Evolutionary conservation across 2,797 vertebrate genomes (phyloP).

Genomic region (Thripadectes ignobilis): DNA sequence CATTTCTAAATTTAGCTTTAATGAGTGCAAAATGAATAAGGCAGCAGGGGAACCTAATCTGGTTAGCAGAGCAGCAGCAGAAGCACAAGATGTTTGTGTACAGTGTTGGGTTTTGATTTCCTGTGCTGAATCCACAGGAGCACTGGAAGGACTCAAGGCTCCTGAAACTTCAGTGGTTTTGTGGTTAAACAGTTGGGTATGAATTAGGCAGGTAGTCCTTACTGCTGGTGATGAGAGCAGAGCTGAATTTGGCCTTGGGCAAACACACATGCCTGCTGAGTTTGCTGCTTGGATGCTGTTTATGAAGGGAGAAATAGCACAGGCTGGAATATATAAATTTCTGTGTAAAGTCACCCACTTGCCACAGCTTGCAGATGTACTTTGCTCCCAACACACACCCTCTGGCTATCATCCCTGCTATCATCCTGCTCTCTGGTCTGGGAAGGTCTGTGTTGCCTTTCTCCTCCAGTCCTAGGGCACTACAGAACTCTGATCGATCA

Average conservation of each 20-base stretch:
- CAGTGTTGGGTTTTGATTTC: slow-evolving; percentile 5
- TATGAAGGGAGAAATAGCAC: neutral
- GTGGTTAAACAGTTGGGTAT: neutral
- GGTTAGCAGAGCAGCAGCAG: slow-evolving; percentile 39
- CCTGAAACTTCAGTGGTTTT: neutral
- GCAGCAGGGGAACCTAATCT: slow-evolving; percentile 40
- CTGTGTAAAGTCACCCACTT: neutral
- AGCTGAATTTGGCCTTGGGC: slow-evolving; percentile 31
- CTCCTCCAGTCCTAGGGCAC: neutral
- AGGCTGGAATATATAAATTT: neutral
- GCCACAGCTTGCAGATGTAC: neutral
- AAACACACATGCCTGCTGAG: slow-evolving; percentile 11
- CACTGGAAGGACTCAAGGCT: neutral
- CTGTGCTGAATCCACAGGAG: slow-evolving; percentile 14
- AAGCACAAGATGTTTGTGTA: neutral
- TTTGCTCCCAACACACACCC: neutral
- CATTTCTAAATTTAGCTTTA: slow-evolving; percentile 58
- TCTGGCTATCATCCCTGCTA: neutral
- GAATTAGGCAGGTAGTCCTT: neutral
- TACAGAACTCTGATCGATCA: neutral
- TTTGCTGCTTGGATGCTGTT: slow-evolving; percentile 5
- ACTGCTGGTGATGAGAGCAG: neutral
- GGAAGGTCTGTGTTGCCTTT: neutral
- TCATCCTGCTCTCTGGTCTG: neutral
- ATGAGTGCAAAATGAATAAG: slow-evolving; percentile 43